phyloP scores from a whole-genome alignment of 2,888 invertebrate genomes.

The Meiosimyza decipiens region DNA sequence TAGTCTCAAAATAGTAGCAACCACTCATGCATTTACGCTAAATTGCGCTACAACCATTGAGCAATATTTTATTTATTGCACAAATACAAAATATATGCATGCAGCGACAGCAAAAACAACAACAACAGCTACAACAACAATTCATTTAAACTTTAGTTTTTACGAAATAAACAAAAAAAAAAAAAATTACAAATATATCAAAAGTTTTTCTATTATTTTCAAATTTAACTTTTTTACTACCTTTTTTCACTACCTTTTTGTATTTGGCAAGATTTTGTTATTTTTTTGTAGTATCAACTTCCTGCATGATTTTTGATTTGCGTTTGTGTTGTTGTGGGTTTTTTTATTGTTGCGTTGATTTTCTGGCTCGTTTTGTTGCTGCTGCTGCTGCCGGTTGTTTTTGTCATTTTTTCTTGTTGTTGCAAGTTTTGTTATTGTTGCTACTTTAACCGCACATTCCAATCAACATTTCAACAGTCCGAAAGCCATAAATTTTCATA shows the following conservation, averaged over 20 bases:
- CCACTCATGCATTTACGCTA: conserved; percentile 3
- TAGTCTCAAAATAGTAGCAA: conserved; percentile 4
- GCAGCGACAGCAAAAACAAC: neutral
- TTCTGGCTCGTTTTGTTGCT: neutral
- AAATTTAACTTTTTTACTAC: conserved; percentile 55
- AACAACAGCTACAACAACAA: neutral
- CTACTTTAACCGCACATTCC: conserved; percentile 4
- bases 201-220: conserved; percentile 60
- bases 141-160: conserved; percentile 2
- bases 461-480: conserved; percentile 15
- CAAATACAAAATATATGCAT: conserved; percentile 6
- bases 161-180: conserved; percentile 27
- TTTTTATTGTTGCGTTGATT: conserved; percentile 1
- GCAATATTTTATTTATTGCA: conserved; percentile 16
- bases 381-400: conserved; percentile 1
- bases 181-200: too few species aligned
- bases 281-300: neutral
- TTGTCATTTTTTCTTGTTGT: neutral
- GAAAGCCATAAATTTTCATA: conserved; percentile 6
- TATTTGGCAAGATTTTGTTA: neutral
- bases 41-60: conserved; percentile 2
- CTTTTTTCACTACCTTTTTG: neutral
- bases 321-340: neutral
- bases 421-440: neutral
- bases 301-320: conserved; percentile 2